Evolutionary conservation across 2,797 vertebrate species (phyloP), one percentile per base, ranked within the genome.

Genomic region (Trichosurus vulpecula): DNA sequence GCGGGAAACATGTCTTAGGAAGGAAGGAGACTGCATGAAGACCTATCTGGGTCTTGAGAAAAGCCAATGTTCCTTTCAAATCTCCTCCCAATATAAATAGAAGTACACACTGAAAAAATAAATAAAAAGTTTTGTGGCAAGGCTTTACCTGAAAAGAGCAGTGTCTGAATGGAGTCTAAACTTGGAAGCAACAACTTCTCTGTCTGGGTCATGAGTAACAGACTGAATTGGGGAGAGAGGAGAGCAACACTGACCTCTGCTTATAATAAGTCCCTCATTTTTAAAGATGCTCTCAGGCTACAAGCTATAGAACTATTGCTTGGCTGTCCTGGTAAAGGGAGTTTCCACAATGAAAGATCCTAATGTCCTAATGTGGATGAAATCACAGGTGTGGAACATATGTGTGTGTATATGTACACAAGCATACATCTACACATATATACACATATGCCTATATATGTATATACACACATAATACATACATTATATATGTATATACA

Each of bases 11-110:
- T 93, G 92, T 55, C 57, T 93, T 13, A 89, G 54, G 66, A 93
- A 96, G 51, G 95, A 97, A 97, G 94, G 53, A 94, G 96, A 95
- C 90, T 90, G 92, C 92, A 95, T 97, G 94, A 94, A 97, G 94
- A 54, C 94, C 96, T 95, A 54, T 66, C 87, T 54, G 94, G 90
- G 31, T 47, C 41, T 81, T 11, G 41, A 47, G 41, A 56, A 90
- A 90, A 97, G 97, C 58, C 94, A 97, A 96, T 47, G 94, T 47
- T 97, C 94, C 97, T 97, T 92, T 95, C 94, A 97, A 92, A 94
- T 97, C 89, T 95, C 96, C 87, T 96, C 98, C 96, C n/a, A 96
- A 95, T 29, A 81, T 53, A 97, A 91, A 90, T 94, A 92, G 57
- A 51, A 95, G 92, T 92, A 97, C 19, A n/a, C 56, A 96, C n/a